Base-by-base conservation (phyloP, 2,797 vertebrate species). In the Darevskia mixta region DNA sequence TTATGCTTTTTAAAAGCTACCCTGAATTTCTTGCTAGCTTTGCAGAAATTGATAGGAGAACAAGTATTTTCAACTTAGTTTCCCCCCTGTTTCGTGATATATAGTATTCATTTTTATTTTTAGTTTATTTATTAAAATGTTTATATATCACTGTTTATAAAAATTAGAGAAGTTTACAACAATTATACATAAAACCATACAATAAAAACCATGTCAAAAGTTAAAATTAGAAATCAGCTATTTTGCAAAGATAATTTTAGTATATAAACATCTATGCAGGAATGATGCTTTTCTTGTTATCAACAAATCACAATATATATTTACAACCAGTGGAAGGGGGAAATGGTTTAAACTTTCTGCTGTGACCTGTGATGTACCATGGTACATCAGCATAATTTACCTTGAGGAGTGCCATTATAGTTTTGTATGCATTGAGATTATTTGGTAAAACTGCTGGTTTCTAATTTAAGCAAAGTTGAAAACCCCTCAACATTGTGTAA, bases 331-430 rank as follows among this genome's bases (percentile, higher is more conserved):
- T 71, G 13, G 72, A n/a, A 1, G 80, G 32, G 90, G 3, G 4
- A 8, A 7, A 87, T 0, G 89, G 89, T 72, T 72, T 72, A 77
- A 1, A 32, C 0, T 38, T 83, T n/a, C 76, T 6, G 0, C 77
- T 58, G 89, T 55, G 49, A 55, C 49, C 87, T 49, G 35, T 43
- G 90, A 38, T 0, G 0, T 85, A 23, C 3, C 10, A 4, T 35
- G 88, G 67, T 83, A 76, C 25, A 61, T 76, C 23, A 58, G 81
- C 87, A 79, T 58, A 83, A 1, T 86, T 90, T 93, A 92, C 84
- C 80, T 79, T 91, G 92, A 88, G 49, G 90, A 85, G 88, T 95
- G 83, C 89, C 88, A 88, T 90, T 92, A 90, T 94, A 15, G 69
- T 82, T 55, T 55, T 61, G 0, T 27, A 55, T 45, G 35, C 9